Base-by-base conservation (phyloP, 2,797 vertebrate genomes). In the Borostomias antarcticus region DNA sequence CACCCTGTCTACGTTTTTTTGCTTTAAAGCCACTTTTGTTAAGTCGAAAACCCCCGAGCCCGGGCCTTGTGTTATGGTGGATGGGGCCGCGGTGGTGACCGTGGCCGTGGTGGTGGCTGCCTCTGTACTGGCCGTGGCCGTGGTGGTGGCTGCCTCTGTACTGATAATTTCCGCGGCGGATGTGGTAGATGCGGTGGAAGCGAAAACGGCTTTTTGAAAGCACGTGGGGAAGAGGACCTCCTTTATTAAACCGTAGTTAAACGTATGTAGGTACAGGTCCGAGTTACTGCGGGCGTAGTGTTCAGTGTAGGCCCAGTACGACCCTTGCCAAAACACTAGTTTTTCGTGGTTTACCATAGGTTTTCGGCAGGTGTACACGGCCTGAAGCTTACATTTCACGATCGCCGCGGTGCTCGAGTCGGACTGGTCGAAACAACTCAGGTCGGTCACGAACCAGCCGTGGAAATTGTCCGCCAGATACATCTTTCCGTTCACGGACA, bases 251-350 rank as follows among this genome's bases (percentile, higher is more conserved):
- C 40, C 40, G 40, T 43, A 43, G 40, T 43, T 43, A 43, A 43
- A 43, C 40, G 40, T 43, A 17, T 17, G 40, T 17, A 43, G 40
- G 40, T 43, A 43, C 6, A 43, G 40, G 40, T 43, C 40, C 40
- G 17, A 43, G 40, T 43, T 43, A 43, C 40, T 43, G 40, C 40
- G 40, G 40, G 40, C 40, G 40, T 43, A 43, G 2, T 43, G 40
- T 43, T 43, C 17, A 17, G 40, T 43, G 40, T 43, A 43, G 40
- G 40, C 40, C 40, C 40, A 43, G 6, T 43, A 43, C 40, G 17
- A 43, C 40, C 40, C 40, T 43, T 43, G 40, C 40, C 40, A 43
- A 43, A 43, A 43, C 40, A 43, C 40, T 43, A 43, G 40, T 43
- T 43, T 43, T 43, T 43, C 40, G 40, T 2, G 40, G 17, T 43